Base-by-base conservation (phyloP, 2,113 vertebrate species). In the Aphyosemion australe region DNA sequence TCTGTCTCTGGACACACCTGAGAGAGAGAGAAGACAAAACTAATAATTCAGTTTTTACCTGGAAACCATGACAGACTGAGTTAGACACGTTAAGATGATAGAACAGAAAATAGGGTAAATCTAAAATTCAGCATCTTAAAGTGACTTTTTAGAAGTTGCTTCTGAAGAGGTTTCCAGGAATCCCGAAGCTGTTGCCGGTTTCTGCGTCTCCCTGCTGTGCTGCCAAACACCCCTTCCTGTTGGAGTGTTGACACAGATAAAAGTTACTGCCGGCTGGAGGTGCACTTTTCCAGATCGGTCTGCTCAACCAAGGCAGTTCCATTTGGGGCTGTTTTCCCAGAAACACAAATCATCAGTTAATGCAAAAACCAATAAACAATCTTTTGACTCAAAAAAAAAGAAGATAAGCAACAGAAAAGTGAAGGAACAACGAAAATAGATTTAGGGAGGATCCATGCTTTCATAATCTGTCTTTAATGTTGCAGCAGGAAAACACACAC, bases 221-320 rank as follows among this genome's bases (percentile, higher is more conserved):
- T 16, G 18, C 26, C 5, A 26, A 26, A 37, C 34, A 37, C 34
- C 47, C 5, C 60, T 79, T 81, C 65, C 69, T 70, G 58, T 76
- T 61, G 12, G 46, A 21, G 32, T 74, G 69, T 78, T 72, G 56
- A 65, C 72, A 76, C 59, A 42, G 41, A 42, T 42, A 42, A 42
- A 42, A 12, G 41, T 42, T 42, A 9, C 41, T 42, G 41, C 12
- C 10, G 12, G 11, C 41, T 42, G 41, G 12, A 42, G 41, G 12
- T 42, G 41, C 26, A 26, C 26, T 26, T 26, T 26, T 26, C 26
- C 26, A 26, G 26, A 26, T 26, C 26, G 26, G 9, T 37, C 34
- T 8, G 7, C 9, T 37, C 34, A 37, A 37, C 34, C 6, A 37
- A 7, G 7, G 34, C 34, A 8, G 5, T 10, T 37, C 9, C 34